Evolutionary conservation across 2,797 vertebrate species (phyloP).

Genomic region (Thaleichthys pacificus): DNA sequence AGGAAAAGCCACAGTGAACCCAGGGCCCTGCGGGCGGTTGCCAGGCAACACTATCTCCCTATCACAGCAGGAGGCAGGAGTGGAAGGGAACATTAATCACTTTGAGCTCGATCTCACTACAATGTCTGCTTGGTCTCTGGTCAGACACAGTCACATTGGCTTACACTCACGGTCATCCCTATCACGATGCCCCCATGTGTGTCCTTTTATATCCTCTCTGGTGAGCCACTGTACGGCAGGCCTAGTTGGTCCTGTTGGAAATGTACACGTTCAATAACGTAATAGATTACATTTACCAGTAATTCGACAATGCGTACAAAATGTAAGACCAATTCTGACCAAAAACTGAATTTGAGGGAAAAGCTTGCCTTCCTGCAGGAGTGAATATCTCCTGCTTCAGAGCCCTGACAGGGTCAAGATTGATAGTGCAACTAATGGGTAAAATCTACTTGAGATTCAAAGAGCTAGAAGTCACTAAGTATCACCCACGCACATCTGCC

Average conservation of each 20-base stretch:
- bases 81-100: slow-evolving; percentile 71
- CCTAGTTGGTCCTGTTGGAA: not conserved
- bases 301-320: too few relatives aligned
- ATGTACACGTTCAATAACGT: too few relatives aligned
- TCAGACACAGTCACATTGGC: not conserved
- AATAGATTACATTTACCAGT: too few relatives aligned
- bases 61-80: slow-evolving; percentile 69
- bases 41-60: slow-evolving; percentile 75
- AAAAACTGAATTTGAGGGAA: not conserved
- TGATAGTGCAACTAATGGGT: not conserved
- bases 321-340: too few relatives aligned
- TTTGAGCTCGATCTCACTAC: slow-evolving; percentile 59
- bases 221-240: too few relatives aligned
- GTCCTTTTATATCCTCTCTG: not conserved
- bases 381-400: not conserved
- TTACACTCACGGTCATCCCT: not conserved
- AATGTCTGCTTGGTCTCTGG: slow-evolving; percentile 9
- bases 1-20: slow-evolving; percentile 59
- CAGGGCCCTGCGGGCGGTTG: slow-evolving; percentile 72
- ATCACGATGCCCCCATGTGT: not conserved
- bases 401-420: not conserved
- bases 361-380: not conserved
- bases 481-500: not conserved
- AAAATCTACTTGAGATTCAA: slow-evolving; percentile 1
- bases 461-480: slow-evolving; percentile 1